These are phyloP conservation scores for Ormyrus nitidulus DNA, from an alignment of 2,888 invertebrate genomes.

Conservation along the genomic window DNA sequence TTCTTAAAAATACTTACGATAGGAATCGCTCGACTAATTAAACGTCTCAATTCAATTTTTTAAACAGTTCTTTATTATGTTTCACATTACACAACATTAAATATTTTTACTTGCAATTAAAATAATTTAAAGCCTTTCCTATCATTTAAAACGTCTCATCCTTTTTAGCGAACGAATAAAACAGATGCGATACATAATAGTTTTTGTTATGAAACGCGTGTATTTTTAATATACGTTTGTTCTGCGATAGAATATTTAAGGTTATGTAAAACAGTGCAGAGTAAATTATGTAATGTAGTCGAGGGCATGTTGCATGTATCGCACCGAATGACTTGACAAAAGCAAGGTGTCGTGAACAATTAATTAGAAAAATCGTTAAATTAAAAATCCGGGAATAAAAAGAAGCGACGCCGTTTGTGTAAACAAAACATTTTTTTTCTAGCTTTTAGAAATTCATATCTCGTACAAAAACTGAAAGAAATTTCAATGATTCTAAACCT, in stretches of 20 bases:
- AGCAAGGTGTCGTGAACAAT: conserved; percentile 17
- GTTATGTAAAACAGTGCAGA: conserved; percentile 39
- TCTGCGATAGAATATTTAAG: conserved; percentile 3
- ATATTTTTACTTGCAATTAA: no score
- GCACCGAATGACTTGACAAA: conserved; percentile 25
- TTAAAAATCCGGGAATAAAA: background rate
- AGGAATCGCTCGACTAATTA: background rate
- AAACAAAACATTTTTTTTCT: no score
- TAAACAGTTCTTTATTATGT: background rate
- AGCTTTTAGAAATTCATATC: no score
- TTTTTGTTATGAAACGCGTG: conserved; percentile 10
- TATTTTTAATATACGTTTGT: background rate
- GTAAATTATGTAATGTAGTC: conserved; percentile 32
- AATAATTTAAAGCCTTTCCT: no score
- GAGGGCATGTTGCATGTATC: conserved; percentile 7
- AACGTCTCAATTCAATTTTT: background rate
- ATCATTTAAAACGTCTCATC: no score
- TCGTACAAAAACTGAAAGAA: no score
- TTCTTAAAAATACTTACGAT: background rate
- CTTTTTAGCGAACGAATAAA: conserved; percentile 2
- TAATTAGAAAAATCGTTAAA: conserved; percentile 35
- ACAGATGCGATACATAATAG: background rate
- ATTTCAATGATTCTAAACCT: no score
- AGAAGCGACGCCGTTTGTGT: no score
- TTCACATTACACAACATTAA: no score